Percentiles rank a stretch among this genome's conserved stretches.
Conservation (phyloP, 1,140 invertebrate species). For the Steinernema khuongi region DNA sequence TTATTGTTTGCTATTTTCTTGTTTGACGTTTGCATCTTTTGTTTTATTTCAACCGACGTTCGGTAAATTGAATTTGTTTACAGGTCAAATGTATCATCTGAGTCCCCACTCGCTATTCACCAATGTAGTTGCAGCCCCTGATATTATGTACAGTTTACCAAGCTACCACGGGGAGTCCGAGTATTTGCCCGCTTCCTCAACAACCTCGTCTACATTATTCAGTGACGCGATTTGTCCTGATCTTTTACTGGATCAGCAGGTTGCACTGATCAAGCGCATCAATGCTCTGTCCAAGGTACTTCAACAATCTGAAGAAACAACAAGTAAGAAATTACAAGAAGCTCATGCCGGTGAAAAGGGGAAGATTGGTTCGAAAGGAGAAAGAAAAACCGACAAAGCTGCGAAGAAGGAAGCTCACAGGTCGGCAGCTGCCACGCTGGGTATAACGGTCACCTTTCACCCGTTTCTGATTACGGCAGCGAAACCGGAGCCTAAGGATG, state of each 20-base stretch:
- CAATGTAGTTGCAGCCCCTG: background rate
- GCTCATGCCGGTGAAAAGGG: background rate
- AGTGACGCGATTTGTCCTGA: background rate
- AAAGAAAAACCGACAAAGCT: background rate
- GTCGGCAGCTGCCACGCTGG: background rate
- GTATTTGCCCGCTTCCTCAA: background rate
- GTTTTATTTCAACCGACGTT: background rate
- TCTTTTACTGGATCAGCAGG: background rate
- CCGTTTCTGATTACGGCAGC: background rate
- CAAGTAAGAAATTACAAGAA: background rate
- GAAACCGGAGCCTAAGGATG: background rate
- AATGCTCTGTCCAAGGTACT: background rate
- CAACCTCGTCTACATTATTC: too few species aligned
- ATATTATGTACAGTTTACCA: background rate
- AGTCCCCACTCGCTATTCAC: background rate
- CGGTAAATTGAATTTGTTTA: too few species aligned
- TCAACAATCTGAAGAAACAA: background rate
- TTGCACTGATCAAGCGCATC: background rate
- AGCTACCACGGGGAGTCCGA: background rate
- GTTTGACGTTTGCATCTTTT: too few species aligned
- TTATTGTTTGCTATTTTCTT: background rate
- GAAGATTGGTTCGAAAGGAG: background rate
- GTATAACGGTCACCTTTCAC: background rate
- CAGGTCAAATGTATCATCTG: background rate
- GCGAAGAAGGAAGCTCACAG: background rate